Base-by-base conservation (phyloP, 1,140 invertebrate species). In the Dendroctonus ponderosae region DNA sequence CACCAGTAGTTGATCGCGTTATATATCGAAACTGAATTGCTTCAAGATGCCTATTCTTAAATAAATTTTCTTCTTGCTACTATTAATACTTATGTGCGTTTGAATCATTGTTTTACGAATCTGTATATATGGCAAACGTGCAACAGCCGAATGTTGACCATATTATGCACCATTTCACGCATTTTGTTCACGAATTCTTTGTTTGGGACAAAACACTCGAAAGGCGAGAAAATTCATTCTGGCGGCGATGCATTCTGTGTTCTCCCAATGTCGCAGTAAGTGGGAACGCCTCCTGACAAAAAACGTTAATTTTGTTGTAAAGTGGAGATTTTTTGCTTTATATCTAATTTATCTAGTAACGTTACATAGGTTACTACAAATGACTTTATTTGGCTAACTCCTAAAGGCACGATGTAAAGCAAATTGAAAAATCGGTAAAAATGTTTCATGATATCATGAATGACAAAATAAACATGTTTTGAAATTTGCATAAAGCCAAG, bases 161-260 rank as follows among this genome's bases (percentile, higher is more conserved):
- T 44, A 38, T n/a, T 59, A 26, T 37, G 14, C 14, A 14, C 14
- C 49, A 48, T 68, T 40, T 65, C 43, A 26, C 26, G 26, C 26
- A 12, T 69, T 64, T 69, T 54, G 38, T 54, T 54, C 39, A 63
- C 51, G 38, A 40, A 40, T 67, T 68, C 66, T 71, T 62, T 66
- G 12, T 68, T 65, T 51, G 60, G 62, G 46, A 53, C 41, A 49
- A 60, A 61, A 66, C 62, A 56, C 62, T 40, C 53, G 57, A 64
- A 77, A 78, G 77, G 75, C 76, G 58, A 76, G 76, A 76, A 75
- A 77, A 77, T 76, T 76, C 76, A 73, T 78, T 68, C 69, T 77
- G 75, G 70, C 74, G 63, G 72, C 75, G 69, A 68, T 77, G 61
- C 74, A 77, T 69, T 75, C 69, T 66, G 68, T 78, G 56, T 78